These are phyloP conservation scores for Plusia festucae DNA, from an alignment of 2,888 invertebrate genomes.

Conservation along the genomic window DNA sequence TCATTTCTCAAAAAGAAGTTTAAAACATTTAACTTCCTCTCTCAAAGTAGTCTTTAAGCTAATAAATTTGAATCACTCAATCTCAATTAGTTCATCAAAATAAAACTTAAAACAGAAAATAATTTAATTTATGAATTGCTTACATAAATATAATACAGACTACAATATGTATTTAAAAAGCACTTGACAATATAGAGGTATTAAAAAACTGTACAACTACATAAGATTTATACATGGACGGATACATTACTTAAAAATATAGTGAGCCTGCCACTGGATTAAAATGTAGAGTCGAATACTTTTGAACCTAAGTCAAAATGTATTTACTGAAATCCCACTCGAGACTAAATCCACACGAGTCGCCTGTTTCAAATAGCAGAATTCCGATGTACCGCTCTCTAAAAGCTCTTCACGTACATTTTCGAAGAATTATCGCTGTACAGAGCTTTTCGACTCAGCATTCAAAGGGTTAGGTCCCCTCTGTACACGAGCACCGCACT, in stretches of 20 bases:
- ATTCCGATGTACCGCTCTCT: slow-evolving; percentile 37
- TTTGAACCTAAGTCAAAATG: slow-evolving; percentile 33
- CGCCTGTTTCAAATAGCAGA: slow-evolving; percentile 34
- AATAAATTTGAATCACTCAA: slow-evolving; percentile 29
- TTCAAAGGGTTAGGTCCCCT: slow-evolving; percentile 32
- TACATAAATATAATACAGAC: slow-evolving; percentile 6
- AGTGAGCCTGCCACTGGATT: slow-evolving; percentile 27
- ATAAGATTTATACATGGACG: slow-evolving; percentile 44
- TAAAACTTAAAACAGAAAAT: slow-evolving; percentile 8
- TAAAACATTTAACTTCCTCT: slow-evolving; percentile 27
- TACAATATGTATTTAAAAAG: slow-evolving; percentile 8
- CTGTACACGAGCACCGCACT: slow-evolving; percentile 24
- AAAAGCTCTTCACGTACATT: slow-evolving; percentile 46
- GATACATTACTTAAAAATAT: slow-evolving; percentile 32
- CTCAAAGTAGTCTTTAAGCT: slow-evolving; percentile 27
- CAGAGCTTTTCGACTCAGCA: slow-evolving; percentile 30
- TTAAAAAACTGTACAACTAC: slow-evolving; percentile 26
- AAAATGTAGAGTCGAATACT: slow-evolving; percentile 42
- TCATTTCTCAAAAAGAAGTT: slow-evolving; percentile 23
- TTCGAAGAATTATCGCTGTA: slow-evolving; percentile 43
- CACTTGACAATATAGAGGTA: slow-evolving; percentile 15
- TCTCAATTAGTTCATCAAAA: slow-evolving; percentile 16
- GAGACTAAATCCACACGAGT: slow-evolving; percentile 35
- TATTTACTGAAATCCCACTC: slow-evolving; percentile 33
- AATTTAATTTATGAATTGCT: slow-evolving; percentile 10